Base-by-base conservation (phyloP, 2,797 vertebrate genomes). In the Coreius guichenoti region DNA sequence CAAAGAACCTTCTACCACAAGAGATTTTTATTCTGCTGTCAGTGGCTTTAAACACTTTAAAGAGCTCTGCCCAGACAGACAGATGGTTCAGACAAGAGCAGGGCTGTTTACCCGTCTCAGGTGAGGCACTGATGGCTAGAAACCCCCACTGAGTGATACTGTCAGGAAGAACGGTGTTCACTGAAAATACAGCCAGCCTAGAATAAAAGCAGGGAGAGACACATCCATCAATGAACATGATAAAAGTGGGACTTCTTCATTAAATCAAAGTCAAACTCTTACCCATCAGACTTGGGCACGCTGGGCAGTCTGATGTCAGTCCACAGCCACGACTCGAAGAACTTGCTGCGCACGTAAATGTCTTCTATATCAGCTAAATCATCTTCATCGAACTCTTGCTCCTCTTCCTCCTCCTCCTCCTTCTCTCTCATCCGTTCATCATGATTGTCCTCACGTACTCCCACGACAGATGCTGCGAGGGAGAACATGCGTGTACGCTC, bases 71-170 rank as follows among this genome's bases (percentile, higher is more conserved):
- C 36, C 7, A 3, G n/a, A 63, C 4, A 26, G 8, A 29, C 58
- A 63, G 58, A 16, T 7, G n/a, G n/a, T 63, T 61, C 0, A 11
- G 61, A 29, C 26, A 29, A 16, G 5, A 47, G 9, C 19, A 54
- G 5, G 68, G 31, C 17, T 29, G 13, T n/a, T 90, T 86, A 96
- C 96, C 96, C 93, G 91, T 94, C 1, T 91, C 85, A 45, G 93
- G 84, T 7, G 95, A 96, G 49, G 94, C 79, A 29, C 96, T 96
- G 86, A 97, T 49, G 0, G 94, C 96, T 86, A 96, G 82, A 29
- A 97, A 68, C 13, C 96, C 94, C 96, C 96, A 97, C 33, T 96
- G 93, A 29, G 96, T 96, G 92, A 97, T 96, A 86, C 95, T 96
- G 89, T 97, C 95, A 0, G 95, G 95, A 77, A 96, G 36, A 0